These are phyloP conservation scores for Porites lutea DNA, from an alignment of 64 coral and sea anemone species.

Conservation along the genomic window DNA sequence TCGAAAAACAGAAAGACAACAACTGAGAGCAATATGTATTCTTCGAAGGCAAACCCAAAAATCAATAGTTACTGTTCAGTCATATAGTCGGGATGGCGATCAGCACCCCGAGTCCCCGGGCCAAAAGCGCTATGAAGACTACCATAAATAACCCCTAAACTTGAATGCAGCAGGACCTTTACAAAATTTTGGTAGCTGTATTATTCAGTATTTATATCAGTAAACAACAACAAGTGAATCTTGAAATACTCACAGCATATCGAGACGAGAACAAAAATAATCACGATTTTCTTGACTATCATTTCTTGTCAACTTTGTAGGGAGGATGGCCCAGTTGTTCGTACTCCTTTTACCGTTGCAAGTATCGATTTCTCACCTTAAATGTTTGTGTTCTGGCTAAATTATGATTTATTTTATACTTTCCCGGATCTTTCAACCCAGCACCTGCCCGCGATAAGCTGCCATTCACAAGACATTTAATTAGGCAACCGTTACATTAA, in stretches of 20 bases:
- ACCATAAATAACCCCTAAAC: background rate
- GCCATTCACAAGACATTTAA: slow-evolving; percentile 37
- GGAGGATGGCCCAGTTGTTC: background rate
- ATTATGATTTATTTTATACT: slow-evolving; percentile 42
- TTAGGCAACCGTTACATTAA: slow-evolving; percentile 59
- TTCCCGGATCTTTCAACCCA: background rate
- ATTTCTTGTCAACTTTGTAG: slow-evolving; percentile 1
- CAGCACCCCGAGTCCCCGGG: too few relatives aligned
- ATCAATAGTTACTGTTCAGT: too few relatives aligned
- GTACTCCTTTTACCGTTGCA: background rate
- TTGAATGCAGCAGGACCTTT: background rate
- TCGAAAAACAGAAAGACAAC: too few relatives aligned
- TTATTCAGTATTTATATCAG: too few relatives aligned
- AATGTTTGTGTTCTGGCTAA: background rate
- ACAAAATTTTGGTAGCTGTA: background rate
- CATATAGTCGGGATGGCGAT: too few relatives aligned
- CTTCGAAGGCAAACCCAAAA: too few relatives aligned
- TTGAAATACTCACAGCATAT: slow-evolving; percentile 26
- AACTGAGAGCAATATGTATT: too few relatives aligned
- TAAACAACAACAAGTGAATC: background rate
- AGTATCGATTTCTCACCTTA: background rate
- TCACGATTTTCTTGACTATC: background rate
- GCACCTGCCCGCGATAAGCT: slow-evolving; percentile 12
- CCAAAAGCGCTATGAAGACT: too few relatives aligned
- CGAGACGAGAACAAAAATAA: background rate